Conservation (phyloP, 1,140 invertebrate genomes). For the Rhyzopertha dominica region DNA sequence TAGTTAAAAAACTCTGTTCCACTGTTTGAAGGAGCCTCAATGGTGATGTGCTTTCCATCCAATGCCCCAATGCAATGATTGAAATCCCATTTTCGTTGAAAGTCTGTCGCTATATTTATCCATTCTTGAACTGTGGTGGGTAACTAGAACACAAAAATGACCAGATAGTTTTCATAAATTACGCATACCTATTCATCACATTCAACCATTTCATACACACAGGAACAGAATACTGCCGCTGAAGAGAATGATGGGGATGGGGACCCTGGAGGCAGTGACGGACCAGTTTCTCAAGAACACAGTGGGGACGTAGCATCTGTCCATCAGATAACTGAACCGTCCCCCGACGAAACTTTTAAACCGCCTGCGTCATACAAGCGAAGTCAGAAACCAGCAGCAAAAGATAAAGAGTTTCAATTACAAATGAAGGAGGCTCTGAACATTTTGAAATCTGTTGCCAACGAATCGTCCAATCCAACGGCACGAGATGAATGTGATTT, state of each 20-base stretch:
- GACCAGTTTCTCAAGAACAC: no score
- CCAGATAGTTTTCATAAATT: not conserved
- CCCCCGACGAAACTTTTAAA: no score
- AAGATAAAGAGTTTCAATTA: no score
- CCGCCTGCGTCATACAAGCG: no score
- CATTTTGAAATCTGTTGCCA: no score
- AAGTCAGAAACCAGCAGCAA: no score
- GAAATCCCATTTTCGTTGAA: slow-evolving; percentile 38
- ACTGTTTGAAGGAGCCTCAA: slow-evolving; percentile 30
- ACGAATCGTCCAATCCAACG: no score
- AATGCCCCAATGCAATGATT: slow-evolving; percentile 3
- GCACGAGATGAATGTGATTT: no score
- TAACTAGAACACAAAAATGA: slow-evolving; percentile 15
- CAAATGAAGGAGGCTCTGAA: no score
- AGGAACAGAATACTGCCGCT: not conserved
- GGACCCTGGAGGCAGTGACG: not conserved
- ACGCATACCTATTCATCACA: not conserved
- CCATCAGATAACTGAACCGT: no score
- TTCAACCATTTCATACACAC: not conserved
- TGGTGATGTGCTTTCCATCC: no score
- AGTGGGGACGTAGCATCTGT: no score
- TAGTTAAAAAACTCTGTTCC: slow-evolving; percentile 41
- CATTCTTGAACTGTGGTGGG: slow-evolving; percentile 29
- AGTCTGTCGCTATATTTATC: slow-evolving; percentile 23
- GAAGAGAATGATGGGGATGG: not conserved